Evolutionary conservation across 2,113 vertebrate species (phyloP), one percentile per base, ranked within the genome.

Genomic region (Chiloscyllium plagiosum): DNA sequence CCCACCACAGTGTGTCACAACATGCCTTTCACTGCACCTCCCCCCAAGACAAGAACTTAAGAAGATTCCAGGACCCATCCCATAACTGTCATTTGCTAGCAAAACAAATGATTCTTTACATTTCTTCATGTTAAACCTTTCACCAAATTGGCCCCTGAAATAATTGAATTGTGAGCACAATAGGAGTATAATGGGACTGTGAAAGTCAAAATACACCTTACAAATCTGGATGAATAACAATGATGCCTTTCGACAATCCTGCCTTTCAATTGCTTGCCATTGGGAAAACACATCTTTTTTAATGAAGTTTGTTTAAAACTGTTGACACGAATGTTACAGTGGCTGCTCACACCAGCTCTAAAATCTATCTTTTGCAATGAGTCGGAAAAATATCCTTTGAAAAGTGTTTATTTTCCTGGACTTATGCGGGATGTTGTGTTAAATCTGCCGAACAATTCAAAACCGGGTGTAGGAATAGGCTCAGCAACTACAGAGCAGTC

Each of bases 1-100:
- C 89, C 61, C 89, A 2, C 19, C 22, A 2, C 61, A 5, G 65
- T 93, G 61, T 93, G 89, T 65, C 89, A 68, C 61, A 93, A 93
- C 61, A 66, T 66, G 89, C 61, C 33, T 93, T 65, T 93, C 10
- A 66, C 61, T 20, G 29, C 61, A 66, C 15, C 6, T 93, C 89
- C 20, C 80, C 5, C 61, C 56, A 61, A 90, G 33, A 66, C 89
- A 92, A 93, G 86, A 52, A 29, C 86, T 92, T 65, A 66, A 33
- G 6, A 37, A 65, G 65, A 66, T 93, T 93, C 61, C 89, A 93
- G 61, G 66, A 66, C 89, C 89, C 89, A 66, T 66, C 89, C 89
- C 89, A 37, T 65, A 66, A 10, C 89, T 93, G 89, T 66, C 56
- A 93, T 68, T 93, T 17, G 6, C 61, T 93, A 93, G 65, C 89